Evolutionary conservation across 92 coral and sea anemone species (phyloP), one percentile per base, ranked within the genome.

Genomic region (Blastomussa wellsi): DNA sequence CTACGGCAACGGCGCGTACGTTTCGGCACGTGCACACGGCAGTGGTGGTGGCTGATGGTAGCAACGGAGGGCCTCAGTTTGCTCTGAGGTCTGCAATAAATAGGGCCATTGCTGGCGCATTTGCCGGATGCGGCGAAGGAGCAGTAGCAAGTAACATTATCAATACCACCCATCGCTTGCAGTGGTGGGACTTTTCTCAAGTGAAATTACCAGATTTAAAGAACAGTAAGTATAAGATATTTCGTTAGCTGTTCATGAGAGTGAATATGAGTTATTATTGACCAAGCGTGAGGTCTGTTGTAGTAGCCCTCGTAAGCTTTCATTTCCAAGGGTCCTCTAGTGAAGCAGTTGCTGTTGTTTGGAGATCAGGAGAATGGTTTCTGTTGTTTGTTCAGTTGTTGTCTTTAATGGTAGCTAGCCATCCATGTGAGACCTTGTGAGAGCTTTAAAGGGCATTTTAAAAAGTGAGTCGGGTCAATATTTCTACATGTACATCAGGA

Each of bases 101-200:
- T 59, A 83, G 95, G 4, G 97, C 97, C 71, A 95, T 95, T 37
- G 98, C 98, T 5, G 97, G 97, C 2, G 95, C 95, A 36, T 94
- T 95, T 77, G 98, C 98, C 14, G 95, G 97, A 1, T 92, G 97
- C 53, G 98, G 98, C 7, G 94, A 95, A 69, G 96, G 95, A 60
- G 97, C 97, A 10, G 95, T 95, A 7, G 98, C 98, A 0, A 90
- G 95, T 82, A 95, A 95, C 47, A 95, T 95, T 36, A 93, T 90
- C 73, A 95, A 94, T 72, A 95, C 97, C 7, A 92, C 98, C 24
- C 95, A 90, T 80, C 89, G 99, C 16, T 83, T 97, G 66, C 99
- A 97, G 78, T 88, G 96, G 95, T 97, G 99, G 99, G 97, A 97
- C 76, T 94, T 91, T 76, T 83, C 95, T 4, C 79, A 89, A 72